Base-by-base conservation (phyloP, 2,888 invertebrate genomes). In the Melinaea menophilus region DNA sequence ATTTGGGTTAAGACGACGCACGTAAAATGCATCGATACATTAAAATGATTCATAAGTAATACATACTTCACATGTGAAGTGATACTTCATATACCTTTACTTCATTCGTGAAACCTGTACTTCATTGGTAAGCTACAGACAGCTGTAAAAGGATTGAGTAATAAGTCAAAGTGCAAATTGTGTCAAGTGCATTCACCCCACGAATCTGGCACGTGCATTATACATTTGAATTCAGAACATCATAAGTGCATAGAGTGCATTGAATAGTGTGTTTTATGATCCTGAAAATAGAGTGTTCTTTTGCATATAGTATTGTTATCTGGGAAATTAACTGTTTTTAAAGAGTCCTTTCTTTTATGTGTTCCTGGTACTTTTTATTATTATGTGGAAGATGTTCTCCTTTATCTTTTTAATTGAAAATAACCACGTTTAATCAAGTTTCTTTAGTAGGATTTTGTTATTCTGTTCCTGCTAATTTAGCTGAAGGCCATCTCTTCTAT, bases 181-280 rank as follows among this genome's bases (percentile, higher is more conserved):
- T 80, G 84, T 80, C 79, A 77, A 81, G 84, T 80, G 77, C 84
- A 77, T 81, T 86, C 75, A 88, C 85, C 88, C 79, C 79, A 70
- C 75, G 77, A 84, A 82, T 74, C 74, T 72, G 75, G 84, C 86
- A 86, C 86, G 87, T 86, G 85, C 77, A 79, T 62, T 67, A 61
- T 65, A 54, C 57, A 41, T 57, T 62, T 46, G 55, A 66, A 64
- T 62, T 65, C 60, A 58, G 46, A 73, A 71, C 64, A 67, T 48
- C 59, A 56, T 58, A 73, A 70, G 59, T 67, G 63, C 69, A 64
- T 59, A 51, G 5, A 31, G 35, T 63, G 37, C 47, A 66, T 61
- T 62, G 35, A 54, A 65, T 56, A 57, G 31, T 66, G 31, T 12
- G 56, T 59, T 60, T 56, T 66, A 66, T 34, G 35, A 3, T 2